Base-by-base conservation (phyloP, 2,888 invertebrate genomes). In the Cheilosia soror region DNA sequence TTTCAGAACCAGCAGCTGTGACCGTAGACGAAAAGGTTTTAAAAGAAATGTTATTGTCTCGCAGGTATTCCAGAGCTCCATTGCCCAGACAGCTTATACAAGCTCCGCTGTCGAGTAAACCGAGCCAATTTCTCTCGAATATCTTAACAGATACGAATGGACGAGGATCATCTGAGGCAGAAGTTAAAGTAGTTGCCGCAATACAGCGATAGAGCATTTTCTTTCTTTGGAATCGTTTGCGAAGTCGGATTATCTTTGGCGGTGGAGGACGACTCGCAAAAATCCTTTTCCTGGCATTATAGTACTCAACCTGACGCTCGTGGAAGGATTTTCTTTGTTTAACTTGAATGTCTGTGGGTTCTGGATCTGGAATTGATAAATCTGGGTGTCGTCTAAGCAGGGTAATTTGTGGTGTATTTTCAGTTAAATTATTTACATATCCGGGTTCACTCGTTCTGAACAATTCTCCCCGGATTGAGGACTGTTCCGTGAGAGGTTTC, bases 81-180 rank as follows among this genome's bases (percentile, higher is more conserved):
- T 33, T 20, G 2, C 80, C 85, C 3, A 86, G 25, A 37, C 76
- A 77, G 15, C 77, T 81, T 9, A 84, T 65, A 7, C 77, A 44
- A 9, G 86, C 83, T 2, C 86, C 82, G 2, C 83, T 77, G 29
- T 87, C 78, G 3, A 78, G 44, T 2, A 78, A 33, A 1, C 71
- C 78, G 4, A 69, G 4, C 25, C 58, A 4, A 5, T 1, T 25
- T 47, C 33, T 15, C 2, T 11, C 57, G 1, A 79, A 79, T 2
- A 72, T 11, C 4, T 37, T 37, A 11, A 37, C 37, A 13, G 7
- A 2, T 2, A 79, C 79, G 11, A 49, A 65, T 2, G 71, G 78
- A 6, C 87, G 65, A 25, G 79, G 42, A 49, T 87, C 87, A 13
- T 63, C 25, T 11, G 37, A 11, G 5, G 11, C 2, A 55, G n/a